A percentile compares a stretch with the other conserved stretches of the same genome.
Conservation (phyloP, 2,113 vertebrate species). For the Engraulis encrasicolus region DNA sequence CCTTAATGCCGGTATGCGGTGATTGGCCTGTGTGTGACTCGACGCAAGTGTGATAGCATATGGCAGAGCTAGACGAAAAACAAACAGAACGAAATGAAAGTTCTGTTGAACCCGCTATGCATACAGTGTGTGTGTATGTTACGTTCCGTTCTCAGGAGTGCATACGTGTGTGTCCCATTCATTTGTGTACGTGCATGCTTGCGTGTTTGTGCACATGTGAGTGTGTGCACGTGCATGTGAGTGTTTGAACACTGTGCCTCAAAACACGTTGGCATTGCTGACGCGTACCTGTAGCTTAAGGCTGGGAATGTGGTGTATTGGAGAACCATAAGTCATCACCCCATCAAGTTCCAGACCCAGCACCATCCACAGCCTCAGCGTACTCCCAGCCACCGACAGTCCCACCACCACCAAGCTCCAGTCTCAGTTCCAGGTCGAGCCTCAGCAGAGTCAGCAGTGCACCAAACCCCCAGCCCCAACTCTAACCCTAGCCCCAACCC, state of each 20-base stretch:
- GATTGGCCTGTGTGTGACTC: slow-evolving; percentile 1
- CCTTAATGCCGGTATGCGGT: slow-evolving; percentile 37
- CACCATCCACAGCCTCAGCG: no score
- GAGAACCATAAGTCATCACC: slow-evolving; percentile 42
- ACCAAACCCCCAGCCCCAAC: no score
- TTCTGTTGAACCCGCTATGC: slow-evolving; percentile 23
- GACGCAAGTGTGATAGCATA: slow-evolving; percentile 35
- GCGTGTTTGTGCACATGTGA: background rate
- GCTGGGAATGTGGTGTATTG: slow-evolving; percentile 35
- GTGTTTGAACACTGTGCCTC: slow-evolving; percentile 38
- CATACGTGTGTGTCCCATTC: no score
- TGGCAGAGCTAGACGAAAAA: slow-evolving; percentile 21
- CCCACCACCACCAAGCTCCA: no score
- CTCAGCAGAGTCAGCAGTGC: no score
- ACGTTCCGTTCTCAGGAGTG: no score
- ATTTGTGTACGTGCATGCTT: no score
- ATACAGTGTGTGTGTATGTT: slow-evolving; percentile 17
- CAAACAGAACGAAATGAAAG: slow-evolving; percentile 24
- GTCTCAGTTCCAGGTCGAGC: no score
- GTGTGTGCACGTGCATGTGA: background rate
- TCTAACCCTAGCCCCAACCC: no score
- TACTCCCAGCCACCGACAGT: no score
- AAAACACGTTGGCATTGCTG: slow-evolving; percentile 48
- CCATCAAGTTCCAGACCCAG: no score
- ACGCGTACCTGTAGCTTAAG: slow-evolving; percentile 46